Conservation (phyloP, 2,888 invertebrate species). For the Oxyteleia sp. region DNA sequence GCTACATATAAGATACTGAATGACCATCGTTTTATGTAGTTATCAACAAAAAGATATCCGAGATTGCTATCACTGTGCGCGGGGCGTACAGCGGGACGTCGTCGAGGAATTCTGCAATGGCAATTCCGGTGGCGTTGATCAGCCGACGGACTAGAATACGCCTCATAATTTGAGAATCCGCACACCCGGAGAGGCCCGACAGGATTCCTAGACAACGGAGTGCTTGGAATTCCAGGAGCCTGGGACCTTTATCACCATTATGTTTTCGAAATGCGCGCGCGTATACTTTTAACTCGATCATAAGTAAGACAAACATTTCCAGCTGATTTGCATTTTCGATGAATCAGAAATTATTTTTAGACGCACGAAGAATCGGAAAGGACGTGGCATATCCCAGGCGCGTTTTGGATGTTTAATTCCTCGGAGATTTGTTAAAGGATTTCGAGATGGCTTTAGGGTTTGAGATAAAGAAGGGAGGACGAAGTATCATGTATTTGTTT, state of each 20-base stretch:
- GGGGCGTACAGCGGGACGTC: conserved; percentile 58
- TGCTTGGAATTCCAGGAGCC: conserved; percentile 57
- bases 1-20: conserved; percentile 55
- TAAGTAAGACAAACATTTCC: conserved; percentile 19
- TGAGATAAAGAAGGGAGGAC: too few relatives aligned
- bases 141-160: conserved; percentile 37
- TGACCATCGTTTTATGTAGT: conserved; percentile 58
- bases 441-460: too few relatives aligned
- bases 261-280: conserved; percentile 28
- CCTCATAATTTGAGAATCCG: conserved; percentile 64
- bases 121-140: conserved; percentile 68
- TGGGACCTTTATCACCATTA: conserved; percentile 43
- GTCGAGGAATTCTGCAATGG: conserved; percentile 60
- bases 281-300: conserved; percentile 32
- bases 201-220: conserved; percentile 59
- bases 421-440: conserved; percentile 59
- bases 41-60: conserved; percentile 57
- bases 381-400: neutral
- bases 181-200: conserved; percentile 42
- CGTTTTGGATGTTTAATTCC: conserved; percentile 31
- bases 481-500: too few relatives aligned
- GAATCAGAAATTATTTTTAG: conserved; percentile 17
- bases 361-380: neutral
- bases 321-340: conserved; percentile 35
- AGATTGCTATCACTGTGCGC: conserved; percentile 55